Evolutionary conservation across 2,888 invertebrate species (phyloP), one percentile per base, ranked within the genome.

Genomic region (Drosophila eohydei): DNA sequence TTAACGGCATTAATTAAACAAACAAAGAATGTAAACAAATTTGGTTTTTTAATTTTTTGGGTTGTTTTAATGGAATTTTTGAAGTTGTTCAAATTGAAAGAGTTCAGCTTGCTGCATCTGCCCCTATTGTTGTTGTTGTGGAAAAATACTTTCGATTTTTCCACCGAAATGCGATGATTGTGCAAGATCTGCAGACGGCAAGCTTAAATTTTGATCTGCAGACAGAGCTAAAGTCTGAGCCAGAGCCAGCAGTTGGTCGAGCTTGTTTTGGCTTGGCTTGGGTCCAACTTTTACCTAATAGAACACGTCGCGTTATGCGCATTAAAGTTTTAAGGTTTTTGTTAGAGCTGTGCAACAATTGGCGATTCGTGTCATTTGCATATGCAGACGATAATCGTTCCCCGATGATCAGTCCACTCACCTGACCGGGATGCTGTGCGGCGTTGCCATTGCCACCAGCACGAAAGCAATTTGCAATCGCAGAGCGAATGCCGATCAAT

Each of bases 251-350:
- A 56, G 66, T 63, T 62, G 65, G 43, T 68, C 62, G 73, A 48
- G 51, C 51, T 34, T 26, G 36, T 8, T 26, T 8, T 34, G 51
- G 5, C n/a, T 9, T 30, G 14, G 52, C 28, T 16, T 43, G 38
- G 21, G 12, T 32, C 54, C 70, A 38, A 62, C 69, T 80, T 81
- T 81, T 80, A 67, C 66, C 61, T 60, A 62, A 73, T 74, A 84
- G 85, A 88, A 84, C 88, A 84, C 84, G 84, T 88, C 83, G 66
- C 83, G 88, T 63, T 79, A 83, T 83, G 85, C 62, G 40, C 63
- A 85, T 84, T 88, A 86, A 41, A 21, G 16, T 34, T 36, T 36
- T 36, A 36, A 43, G 26, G 51, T 36, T 14, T 3, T 2, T 36
- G 38, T 0, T 52, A 74, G 43, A 74, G 69, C 78, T 68, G 58